phyloP scores from a whole-genome alignment of 2,888 invertebrate species.

The Ischnura elegans region DNA sequence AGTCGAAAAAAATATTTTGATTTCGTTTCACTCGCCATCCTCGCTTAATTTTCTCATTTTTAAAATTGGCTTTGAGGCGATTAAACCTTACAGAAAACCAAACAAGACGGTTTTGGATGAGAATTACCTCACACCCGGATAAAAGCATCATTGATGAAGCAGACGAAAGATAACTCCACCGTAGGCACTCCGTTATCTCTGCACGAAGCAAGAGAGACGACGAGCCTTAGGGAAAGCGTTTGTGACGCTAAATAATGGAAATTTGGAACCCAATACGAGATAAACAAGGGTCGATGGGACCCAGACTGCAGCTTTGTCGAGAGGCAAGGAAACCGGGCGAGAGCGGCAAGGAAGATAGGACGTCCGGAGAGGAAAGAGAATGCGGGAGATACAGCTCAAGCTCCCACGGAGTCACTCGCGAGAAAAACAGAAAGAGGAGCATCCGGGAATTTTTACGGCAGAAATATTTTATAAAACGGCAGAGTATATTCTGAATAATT shows the following conservation, averaged over 20 bases:
- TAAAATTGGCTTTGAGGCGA: no score
- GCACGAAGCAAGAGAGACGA: background rate
- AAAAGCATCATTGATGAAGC: background rate
- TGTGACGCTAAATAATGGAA: background rate
- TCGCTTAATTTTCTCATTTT: no score
- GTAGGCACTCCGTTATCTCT: background rate
- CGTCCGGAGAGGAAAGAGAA: background rate
- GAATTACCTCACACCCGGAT: background rate
- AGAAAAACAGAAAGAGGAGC: background rate
- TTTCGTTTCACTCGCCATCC: no score
- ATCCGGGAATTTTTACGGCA: background rate
- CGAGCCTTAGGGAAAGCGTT: background rate
- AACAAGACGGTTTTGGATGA: background rate
- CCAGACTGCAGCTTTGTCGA: background rate
- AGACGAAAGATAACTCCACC: background rate
- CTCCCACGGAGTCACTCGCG: background rate
- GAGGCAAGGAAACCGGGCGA: background rate
- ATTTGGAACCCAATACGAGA: background rate
- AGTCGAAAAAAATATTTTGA: no score
- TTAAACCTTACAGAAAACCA: no score
- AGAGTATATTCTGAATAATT: no score
- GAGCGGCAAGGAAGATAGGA: background rate
- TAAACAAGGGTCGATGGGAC: background rate
- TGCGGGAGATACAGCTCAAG: background rate
- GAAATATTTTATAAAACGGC: background rate